These are phyloP conservation scores for Ischnus inquisitorius DNA, from an alignment of 2,888 invertebrate species.

Conservation along the genomic window DNA sequence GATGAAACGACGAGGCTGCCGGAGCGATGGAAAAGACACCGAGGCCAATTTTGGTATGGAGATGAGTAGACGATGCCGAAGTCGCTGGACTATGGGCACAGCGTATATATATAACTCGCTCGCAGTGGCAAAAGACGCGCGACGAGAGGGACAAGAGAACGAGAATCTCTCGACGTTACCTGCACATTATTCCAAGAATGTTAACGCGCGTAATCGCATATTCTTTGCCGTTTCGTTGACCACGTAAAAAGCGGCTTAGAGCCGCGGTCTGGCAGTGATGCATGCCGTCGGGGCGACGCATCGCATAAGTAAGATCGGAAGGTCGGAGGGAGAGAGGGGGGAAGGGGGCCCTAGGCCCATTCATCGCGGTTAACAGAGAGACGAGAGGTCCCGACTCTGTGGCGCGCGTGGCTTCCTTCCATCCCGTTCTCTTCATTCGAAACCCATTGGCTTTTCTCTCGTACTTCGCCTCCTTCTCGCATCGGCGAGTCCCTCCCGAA, in stretches of 20 bases:
- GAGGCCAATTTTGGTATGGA: constrained; percentile 7
- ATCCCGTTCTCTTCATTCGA: constrained; percentile 67
- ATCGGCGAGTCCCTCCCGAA: constrained; percentile 47
- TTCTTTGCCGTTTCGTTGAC: constrained; percentile 79
- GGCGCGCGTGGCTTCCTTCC: constrained; percentile 65
- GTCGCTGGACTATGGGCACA: too few species aligned
- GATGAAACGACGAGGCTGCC: constrained; percentile 2
- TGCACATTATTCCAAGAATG: constrained; percentile 80
- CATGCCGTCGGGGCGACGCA: constrained; percentile 81
- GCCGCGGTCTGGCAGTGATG: constrained; percentile 81
- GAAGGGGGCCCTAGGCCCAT: constrained; percentile 79
- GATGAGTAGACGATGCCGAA: not conserved
- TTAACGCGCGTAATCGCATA: constrained; percentile 82
- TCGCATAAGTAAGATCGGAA: constrained; percentile 80
- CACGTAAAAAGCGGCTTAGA: constrained; percentile 80
- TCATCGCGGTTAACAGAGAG: constrained; percentile 77
- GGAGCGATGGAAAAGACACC: not conserved
- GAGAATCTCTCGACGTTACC: constrained; percentile 46
- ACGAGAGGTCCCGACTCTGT: constrained; percentile 39
- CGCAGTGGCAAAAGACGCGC: constrained; percentile 48
- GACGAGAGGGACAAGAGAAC: constrained; percentile 54
- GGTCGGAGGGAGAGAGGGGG: too few species aligned
- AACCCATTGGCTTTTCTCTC: constrained; percentile 53
- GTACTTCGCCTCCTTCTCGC: constrained; percentile 39
- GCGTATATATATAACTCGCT: not conserved